phyloP scores from a whole-genome alignment of 2,888 invertebrate genomes.

The Pheosia tremula region DNA sequence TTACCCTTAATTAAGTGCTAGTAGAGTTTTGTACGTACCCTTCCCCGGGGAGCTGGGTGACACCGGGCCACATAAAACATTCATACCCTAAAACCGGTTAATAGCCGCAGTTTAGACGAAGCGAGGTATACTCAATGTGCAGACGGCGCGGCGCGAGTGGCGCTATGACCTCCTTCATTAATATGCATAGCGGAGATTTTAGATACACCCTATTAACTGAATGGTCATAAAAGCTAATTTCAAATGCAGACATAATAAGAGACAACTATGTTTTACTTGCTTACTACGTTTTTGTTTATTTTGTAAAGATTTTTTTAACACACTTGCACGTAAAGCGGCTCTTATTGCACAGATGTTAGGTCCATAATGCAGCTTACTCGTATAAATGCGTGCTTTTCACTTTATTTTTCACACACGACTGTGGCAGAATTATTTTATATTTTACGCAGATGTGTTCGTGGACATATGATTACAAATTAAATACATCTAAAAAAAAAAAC shows the following conservation, averaged over 20 bases:
- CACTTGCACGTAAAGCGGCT: too few relatives aligned
- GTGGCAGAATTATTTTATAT: too few relatives aligned
- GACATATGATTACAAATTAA: too few relatives aligned
- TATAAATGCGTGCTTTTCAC: too few relatives aligned
- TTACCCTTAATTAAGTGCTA: slow-evolving; percentile 79
- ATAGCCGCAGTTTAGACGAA: slow-evolving; percentile 70
- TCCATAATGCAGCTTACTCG: too few relatives aligned
- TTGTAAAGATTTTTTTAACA: too few relatives aligned
- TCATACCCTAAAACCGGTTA: slow-evolving; percentile 72
- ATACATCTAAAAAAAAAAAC: too few relatives aligned
- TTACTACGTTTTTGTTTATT: too few relatives aligned
- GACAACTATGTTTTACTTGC: too few relatives aligned
- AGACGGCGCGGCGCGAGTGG: background rate
- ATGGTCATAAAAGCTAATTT: slow-evolving; percentile 2
- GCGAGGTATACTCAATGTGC: slow-evolving; percentile 30
- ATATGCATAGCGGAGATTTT: slow-evolving; percentile 15
- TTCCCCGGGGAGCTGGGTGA: slow-evolving; percentile 63
- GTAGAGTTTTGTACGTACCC: slow-evolving; percentile 66
- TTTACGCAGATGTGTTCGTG: too few relatives aligned
- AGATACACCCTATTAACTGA: background rate
- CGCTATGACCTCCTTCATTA: slow-evolving; percentile 20
- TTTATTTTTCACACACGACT: too few relatives aligned
- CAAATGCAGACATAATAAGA: background rate
- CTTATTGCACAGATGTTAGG: too few relatives aligned
- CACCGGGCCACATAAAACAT: slow-evolving; percentile 73